These are phyloP conservation scores for Mus spicilegus DNA, from an alignment of 2,113 vertebrate genomes.

Conservation along the genomic window DNA sequence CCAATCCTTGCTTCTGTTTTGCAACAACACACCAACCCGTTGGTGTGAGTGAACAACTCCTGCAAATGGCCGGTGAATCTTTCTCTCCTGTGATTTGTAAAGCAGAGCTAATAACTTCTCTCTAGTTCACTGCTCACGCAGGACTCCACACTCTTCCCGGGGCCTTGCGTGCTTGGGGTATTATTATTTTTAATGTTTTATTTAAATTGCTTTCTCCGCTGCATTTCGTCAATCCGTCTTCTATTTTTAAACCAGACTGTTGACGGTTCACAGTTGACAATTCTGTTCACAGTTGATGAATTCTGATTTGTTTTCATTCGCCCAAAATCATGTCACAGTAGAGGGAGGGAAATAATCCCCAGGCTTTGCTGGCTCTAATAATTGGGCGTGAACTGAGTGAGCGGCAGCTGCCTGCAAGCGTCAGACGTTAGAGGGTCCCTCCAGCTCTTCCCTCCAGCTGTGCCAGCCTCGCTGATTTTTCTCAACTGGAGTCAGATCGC, in stretches of 20 bases:
- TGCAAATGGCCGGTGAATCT: conserved; percentile 54
- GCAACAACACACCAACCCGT: neutral
- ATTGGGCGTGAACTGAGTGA: neutral
- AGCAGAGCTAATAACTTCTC: conserved; percentile 70
- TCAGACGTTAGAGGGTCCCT: too few species aligned
- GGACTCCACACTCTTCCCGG: conserved; percentile 15
- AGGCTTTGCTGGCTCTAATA: conserved; percentile 53
- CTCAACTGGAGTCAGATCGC: neutral
- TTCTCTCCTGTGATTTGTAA: conserved; percentile 69
- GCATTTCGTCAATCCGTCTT: conserved; percentile 75
- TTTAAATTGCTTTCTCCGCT: conserved; percentile 75
- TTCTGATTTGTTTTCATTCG: conserved; percentile 78
- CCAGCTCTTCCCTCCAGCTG: neutral
- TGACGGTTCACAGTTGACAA: conserved; percentile 81
- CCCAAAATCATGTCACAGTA: conserved; percentile 67
- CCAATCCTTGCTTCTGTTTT: conserved; percentile 45
- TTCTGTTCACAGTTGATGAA: conserved; percentile 80
- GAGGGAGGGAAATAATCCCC: neutral
- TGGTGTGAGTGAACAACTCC: neutral
- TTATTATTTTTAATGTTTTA: conserved; percentile 80
- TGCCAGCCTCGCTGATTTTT: neutral
- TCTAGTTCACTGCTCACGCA: conserved; percentile 62
- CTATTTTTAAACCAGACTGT: conserved; percentile 83
- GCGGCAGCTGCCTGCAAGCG: rapidly evolving
- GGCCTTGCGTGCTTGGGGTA: conserved; percentile 29